phyloP scores from a whole-genome alignment of 2,797 vertebrate species.

The Trachops cirrhosus region DNA sequence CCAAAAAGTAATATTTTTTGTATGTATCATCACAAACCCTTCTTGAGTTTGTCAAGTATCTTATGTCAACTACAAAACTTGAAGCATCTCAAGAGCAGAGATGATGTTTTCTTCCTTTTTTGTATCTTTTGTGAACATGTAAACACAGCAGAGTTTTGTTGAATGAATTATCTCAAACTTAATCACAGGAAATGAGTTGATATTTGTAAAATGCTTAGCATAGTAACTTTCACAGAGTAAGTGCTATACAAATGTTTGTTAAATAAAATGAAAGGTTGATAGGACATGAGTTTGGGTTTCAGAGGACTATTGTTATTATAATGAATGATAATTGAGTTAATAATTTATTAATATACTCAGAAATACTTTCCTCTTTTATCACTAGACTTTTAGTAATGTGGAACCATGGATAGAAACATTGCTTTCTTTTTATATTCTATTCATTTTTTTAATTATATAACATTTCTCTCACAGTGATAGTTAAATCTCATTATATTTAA shows the following conservation, averaged over 20 bases:
- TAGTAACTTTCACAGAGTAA: background rate
- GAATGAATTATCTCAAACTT: background rate
- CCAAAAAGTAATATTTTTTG: background rate
- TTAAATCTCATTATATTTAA: conserved; percentile 74
- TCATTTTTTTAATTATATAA: conserved; percentile 66
- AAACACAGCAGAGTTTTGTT: background rate
- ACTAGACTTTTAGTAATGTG: conserved; percentile 45
- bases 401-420: conserved; percentile 34
- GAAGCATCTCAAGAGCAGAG: background rate
- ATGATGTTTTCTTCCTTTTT: background rate
- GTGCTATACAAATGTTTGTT: conserved; percentile 34
- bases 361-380: conserved; percentile 50
- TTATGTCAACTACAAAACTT: background rate
- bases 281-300: conserved; percentile 31
- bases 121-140: background rate
- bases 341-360: conserved; percentile 59
- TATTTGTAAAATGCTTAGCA: conserved; percentile 33
- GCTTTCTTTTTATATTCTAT: conserved; percentile 64
- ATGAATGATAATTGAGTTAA: conserved; percentile 47
- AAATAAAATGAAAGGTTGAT: conserved; percentile 44
- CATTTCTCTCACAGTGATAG: conserved; percentile 67
- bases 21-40: background rate
- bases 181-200: conserved; percentile 32
- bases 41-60: conserved; percentile 10
- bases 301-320: conserved; percentile 23